phyloP scores from a whole-genome alignment of 2,888 invertebrate species.

The Clistopyga incitator region DNA sequence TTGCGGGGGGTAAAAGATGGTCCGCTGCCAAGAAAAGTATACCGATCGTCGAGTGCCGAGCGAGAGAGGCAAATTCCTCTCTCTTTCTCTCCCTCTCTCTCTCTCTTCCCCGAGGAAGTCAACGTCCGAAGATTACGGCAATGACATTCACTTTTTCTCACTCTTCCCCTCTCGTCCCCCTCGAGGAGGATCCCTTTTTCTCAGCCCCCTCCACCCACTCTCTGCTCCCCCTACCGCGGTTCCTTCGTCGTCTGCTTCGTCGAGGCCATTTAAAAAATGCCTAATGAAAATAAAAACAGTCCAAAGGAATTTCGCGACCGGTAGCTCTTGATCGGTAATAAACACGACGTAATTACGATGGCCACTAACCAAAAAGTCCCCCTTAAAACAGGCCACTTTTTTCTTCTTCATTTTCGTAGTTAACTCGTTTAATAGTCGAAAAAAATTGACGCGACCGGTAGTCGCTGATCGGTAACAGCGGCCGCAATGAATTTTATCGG shows the following conservation, averaged over 20 bases:
- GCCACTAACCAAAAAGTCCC: neutral
- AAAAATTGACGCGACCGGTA: neutral
- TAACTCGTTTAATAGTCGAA: conserved; percentile 68
- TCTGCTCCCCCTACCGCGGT: conserved; percentile 32
- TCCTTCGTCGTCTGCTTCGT: conserved; percentile 36
- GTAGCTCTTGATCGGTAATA: neutral
- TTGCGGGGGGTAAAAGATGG: conserved; percentile 47
- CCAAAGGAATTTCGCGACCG: conserved; percentile 58
- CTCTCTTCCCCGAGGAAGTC: conserved; percentile 78
- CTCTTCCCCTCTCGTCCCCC: conserved; percentile 76
- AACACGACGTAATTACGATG: neutral
- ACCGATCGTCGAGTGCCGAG: conserved; percentile 50
- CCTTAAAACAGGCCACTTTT: neutral
- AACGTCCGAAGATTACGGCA: conserved; percentile 84
- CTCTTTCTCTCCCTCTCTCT: conserved; percentile 20
- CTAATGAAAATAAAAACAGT: neutral
- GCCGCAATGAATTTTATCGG: too few relatives aligned
- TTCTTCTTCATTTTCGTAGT: conserved; percentile 68
- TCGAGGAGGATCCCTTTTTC: conserved; percentile 68
- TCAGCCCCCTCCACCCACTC: conserved; percentile 51
- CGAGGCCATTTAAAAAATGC: conserved; percentile 3
- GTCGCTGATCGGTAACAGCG: neutral
- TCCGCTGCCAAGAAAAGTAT: conserved; percentile 61
- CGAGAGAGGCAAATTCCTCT: conserved; percentile 40
- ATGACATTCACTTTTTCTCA: conserved; percentile 84